Evolutionary conservation across 1,140 invertebrate genomes (phyloP).

Genomic region (Temnothorax nylanderi): DNA sequence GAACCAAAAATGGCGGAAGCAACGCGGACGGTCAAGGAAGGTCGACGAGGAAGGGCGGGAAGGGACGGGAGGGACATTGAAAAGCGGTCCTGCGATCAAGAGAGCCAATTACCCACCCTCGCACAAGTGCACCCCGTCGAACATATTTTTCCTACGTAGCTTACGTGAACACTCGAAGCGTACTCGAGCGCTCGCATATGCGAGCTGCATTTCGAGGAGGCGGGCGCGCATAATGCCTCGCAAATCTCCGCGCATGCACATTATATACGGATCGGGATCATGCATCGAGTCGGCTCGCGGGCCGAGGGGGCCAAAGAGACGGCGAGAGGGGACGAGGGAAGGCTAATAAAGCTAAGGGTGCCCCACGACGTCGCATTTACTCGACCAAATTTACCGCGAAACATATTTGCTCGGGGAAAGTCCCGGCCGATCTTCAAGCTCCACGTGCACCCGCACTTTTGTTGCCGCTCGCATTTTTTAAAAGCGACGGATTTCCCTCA

Average conservation of each 20-base stretch:
- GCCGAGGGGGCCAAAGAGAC: background rate
- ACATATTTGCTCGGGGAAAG: constrained; percentile 55
- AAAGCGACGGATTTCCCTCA: constrained; percentile 15
- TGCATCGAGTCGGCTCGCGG: constrained; percentile 42
- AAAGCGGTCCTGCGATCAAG: constrained; percentile 81
- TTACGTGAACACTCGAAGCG: constrained; percentile 76
- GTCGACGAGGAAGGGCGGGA: background rate
- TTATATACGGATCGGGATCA: constrained; percentile 59
- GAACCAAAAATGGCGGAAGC: constrained; percentile 39
- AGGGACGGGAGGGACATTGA: constrained; percentile 68
- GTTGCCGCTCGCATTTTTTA: constrained; percentile 38
- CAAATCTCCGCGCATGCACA: constrained; percentile 57
- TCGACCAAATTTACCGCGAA: constrained; percentile 59
- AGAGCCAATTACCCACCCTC: constrained; percentile 82
- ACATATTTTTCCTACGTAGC: constrained; percentile 78
- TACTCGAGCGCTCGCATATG: constrained; percentile 73
- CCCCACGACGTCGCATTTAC: constrained; percentile 51
- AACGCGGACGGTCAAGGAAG: constrained; percentile 47
- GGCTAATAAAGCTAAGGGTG: constrained; percentile 59
- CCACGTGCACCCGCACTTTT: constrained; percentile 5
- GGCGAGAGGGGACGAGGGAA: background rate
- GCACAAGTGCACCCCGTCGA: constrained; percentile 69
- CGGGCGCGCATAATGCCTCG: constrained; percentile 56
- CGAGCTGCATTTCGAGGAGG: constrained; percentile 63
- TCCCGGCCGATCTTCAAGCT: constrained; percentile 29